phyloP scores from a whole-genome alignment of 2,888 invertebrate species.

The Alentia gelatinosa region DNA sequence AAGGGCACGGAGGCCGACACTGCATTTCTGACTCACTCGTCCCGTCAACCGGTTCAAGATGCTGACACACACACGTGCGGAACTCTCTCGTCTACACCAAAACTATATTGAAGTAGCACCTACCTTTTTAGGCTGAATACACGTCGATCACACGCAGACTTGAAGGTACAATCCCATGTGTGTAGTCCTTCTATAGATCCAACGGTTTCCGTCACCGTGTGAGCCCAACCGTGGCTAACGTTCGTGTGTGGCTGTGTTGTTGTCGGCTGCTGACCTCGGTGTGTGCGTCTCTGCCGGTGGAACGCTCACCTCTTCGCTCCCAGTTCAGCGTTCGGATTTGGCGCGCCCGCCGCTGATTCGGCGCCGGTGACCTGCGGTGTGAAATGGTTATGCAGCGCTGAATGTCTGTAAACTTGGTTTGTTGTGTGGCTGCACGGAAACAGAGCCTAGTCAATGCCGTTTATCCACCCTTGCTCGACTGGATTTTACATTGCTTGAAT shows the following conservation, averaged over 20 bases:
- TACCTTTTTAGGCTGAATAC: too few relatives aligned
- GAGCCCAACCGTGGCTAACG: neutral
- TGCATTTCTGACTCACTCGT: too few relatives aligned
- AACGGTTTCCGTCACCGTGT: neutral
- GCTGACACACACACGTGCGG: too few relatives aligned
- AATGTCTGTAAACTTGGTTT: too few relatives aligned
- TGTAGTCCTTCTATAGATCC: neutral
- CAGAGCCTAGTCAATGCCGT: too few relatives aligned
- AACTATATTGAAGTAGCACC: too few relatives aligned
- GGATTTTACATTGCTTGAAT: too few relatives aligned
- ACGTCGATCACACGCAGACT: neutral
- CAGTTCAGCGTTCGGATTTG: neutral
- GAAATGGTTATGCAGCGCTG: neutral
- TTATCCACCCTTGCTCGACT: too few relatives aligned
- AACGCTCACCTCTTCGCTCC: neutral
- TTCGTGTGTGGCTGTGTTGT: neutral
- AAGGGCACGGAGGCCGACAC: too few relatives aligned
- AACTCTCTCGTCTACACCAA: too few relatives aligned
- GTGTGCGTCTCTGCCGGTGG: neutral
- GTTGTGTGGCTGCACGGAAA: too few relatives aligned
- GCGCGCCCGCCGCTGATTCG: conserved; percentile 13
- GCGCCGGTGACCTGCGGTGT: neutral
- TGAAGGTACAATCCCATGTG: neutral
- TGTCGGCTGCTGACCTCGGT: neutral
- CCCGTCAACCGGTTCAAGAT: too few relatives aligned